A percentile compares a stretch with the other conserved stretches of the same genome.
phyloP scores from a whole-genome alignment of 1,140 invertebrate species.

The Lordiphosa stackelbergi region DNA sequence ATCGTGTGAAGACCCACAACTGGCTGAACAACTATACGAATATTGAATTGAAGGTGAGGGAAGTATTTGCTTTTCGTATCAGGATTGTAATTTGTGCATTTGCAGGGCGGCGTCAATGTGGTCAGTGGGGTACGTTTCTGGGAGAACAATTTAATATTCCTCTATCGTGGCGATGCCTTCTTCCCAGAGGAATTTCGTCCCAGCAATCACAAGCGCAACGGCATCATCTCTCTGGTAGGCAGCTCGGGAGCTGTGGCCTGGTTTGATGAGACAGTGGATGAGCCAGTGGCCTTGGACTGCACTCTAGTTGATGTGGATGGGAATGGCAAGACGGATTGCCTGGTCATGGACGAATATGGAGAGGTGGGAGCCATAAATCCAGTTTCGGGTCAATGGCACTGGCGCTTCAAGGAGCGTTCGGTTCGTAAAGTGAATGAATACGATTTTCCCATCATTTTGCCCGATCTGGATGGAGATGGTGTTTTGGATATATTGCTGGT shows the following conservation, averaged over 20 bases:
- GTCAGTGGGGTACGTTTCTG: conserved; percentile 80
- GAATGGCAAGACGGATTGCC: conserved; percentile 84
- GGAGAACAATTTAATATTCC: conserved; percentile 83
- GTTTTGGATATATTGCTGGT: conserved; percentile 82
- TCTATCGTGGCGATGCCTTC: conserved; percentile 83
- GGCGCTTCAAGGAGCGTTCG: conserved; percentile 81
- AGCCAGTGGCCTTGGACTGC: conserved; percentile 84
- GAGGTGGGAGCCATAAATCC: conserved; percentile 84
- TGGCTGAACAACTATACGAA: conserved; percentile 85
- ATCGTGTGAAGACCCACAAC: conserved; percentile 80
- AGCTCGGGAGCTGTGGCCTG: conserved; percentile 82
- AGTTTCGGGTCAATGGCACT: conserved; percentile 80
- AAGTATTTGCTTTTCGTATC: too few relatives aligned
- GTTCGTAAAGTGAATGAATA: conserved; percentile 78
- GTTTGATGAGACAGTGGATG: conserved; percentile 81
- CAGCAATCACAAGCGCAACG: conserved; percentile 78
- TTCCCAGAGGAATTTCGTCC: conserved; percentile 78
- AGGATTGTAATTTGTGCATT: too few relatives aligned
- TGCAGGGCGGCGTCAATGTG: conserved; percentile 82
- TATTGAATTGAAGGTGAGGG: conserved; percentile 81
- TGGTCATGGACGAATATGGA: conserved; percentile 84
- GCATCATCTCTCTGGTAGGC: conserved; percentile 81
- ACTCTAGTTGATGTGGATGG: conserved; percentile 83
- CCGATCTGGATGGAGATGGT: conserved; percentile 84
- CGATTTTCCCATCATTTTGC: conserved; percentile 84